Evolutionary conservation across 2,888 invertebrate species (phyloP).

Genomic region (Eilema sororculum): DNA sequence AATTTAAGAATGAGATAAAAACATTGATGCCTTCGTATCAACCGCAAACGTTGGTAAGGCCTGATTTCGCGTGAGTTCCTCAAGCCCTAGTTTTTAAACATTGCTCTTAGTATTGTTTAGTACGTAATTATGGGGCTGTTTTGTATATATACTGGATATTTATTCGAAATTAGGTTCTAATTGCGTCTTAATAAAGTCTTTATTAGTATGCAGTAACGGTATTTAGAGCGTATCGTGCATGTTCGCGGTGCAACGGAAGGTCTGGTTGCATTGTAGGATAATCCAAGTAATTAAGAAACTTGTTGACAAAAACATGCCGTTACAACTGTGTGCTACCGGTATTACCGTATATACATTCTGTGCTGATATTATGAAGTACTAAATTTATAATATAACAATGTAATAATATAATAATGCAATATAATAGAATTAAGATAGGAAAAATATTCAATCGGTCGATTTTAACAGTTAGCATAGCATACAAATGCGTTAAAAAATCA

Average conservation of each 20-base stretch:
- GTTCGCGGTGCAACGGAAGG: constrained; percentile 63
- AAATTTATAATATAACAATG: too few relatives aligned
- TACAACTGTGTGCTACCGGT: constrained; percentile 31
- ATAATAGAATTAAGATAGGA: too few relatives aligned
- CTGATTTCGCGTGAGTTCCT: constrained; percentile 61
- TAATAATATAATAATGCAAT: too few relatives aligned
- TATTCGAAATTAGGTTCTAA: constrained; percentile 41
- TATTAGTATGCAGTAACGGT: constrained; percentile 40
- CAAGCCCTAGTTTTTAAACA: constrained; percentile 63
- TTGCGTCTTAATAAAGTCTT: constrained; percentile 27
- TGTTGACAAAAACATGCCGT: constrained; percentile 44
- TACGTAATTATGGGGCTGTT: constrained; percentile 56
- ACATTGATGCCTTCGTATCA: constrained; percentile 47
- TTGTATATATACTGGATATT: constrained; percentile 46
- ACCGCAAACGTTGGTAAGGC: constrained; percentile 58
- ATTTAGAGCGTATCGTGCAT: constrained; percentile 66
- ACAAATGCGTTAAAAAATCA: too few relatives aligned
- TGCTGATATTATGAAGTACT: too few relatives aligned
- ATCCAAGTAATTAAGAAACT: constrained; percentile 46
- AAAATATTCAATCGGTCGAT: too few relatives aligned
- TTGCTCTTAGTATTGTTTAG: constrained; percentile 61
- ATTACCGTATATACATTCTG: not conserved
- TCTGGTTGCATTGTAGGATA: constrained; percentile 54
- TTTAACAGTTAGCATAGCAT: too few relatives aligned
- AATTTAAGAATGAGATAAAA: constrained; percentile 39